Evolutionary conservation across 1,140 invertebrate species (phyloP).

Genomic region (Arctopsyche grandis): DNA sequence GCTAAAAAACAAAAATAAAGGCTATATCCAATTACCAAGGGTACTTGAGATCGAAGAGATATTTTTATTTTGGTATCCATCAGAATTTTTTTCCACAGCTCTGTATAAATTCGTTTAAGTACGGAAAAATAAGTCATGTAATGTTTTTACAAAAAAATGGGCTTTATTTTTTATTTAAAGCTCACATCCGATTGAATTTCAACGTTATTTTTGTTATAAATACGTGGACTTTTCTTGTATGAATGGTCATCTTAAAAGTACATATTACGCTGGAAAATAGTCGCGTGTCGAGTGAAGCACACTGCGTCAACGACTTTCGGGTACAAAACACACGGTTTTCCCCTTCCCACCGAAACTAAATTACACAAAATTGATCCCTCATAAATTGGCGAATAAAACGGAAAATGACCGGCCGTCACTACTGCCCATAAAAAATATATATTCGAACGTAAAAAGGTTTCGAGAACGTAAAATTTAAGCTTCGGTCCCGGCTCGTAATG

Average conservation of each 20-base stretch:
- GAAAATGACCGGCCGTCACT: slow-evolving; percentile 17
- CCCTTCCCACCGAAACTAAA: background rate
- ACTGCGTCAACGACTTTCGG: background rate
- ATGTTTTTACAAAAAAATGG: too few relatives aligned
- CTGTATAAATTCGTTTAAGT: too few relatives aligned
- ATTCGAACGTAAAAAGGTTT: slow-evolving; percentile 18
- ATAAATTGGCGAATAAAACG: slow-evolving; percentile 32
- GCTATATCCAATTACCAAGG: too few relatives aligned
- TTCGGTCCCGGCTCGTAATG: slow-evolving; percentile 4
- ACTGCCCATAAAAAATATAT: slow-evolving; percentile 1
- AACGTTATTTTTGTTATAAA: background rate
- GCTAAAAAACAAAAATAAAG: too few relatives aligned
- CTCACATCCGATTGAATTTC: too few relatives aligned
- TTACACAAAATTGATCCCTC: slow-evolving; percentile 25
- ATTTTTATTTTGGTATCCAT: too few relatives aligned
- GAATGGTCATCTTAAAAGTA: too few relatives aligned
- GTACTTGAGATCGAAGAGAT: too few relatives aligned
- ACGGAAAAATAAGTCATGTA: too few relatives aligned
- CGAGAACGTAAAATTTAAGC: slow-evolving; percentile 22
- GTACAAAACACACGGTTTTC: background rate
- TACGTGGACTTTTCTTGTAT: background rate
- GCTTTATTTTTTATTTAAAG: too few relatives aligned
- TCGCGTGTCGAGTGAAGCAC: background rate
- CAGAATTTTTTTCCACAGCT: too few relatives aligned
- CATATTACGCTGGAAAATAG: background rate